A percentile compares a stretch with the other conserved stretches of the same genome.
Conservation (phyloP, 2,888 invertebrate species). For the Chorisops tibialis region DNA sequence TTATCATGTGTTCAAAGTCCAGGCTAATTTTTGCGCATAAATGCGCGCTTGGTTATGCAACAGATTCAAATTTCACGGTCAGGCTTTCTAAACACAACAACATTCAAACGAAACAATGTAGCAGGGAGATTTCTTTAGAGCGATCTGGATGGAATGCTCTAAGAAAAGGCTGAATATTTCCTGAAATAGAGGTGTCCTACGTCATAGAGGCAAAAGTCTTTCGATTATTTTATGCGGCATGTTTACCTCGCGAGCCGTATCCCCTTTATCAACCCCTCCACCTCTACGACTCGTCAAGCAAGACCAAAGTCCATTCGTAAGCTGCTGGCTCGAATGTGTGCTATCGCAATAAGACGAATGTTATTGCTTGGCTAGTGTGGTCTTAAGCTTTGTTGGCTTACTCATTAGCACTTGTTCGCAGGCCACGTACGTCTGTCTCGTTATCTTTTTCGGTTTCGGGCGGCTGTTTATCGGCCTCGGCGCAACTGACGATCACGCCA, state of each 20-base stretch:
- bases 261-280: background rate
- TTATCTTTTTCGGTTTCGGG: background rate
- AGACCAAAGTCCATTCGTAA: background rate
- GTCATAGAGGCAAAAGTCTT: slow-evolving; percentile 8
- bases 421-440: background rate
- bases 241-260: background rate
- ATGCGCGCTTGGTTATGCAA: no score
- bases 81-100: no score
- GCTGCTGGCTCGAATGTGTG: background rate
- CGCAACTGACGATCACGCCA: background rate
- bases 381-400: background rate
- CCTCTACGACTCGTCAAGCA: background rate
- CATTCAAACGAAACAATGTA: no score
- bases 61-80: no score
- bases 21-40: no score
- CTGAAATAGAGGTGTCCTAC: background rate
- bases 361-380: background rate
- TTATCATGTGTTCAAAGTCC: no score
- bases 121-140: no score
- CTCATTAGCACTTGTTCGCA: slow-evolving; percentile 11
- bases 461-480: background rate
- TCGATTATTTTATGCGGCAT: background rate
- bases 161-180: no score
- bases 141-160: no score
- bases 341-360: no score